Evolutionary conservation across 2,888 invertebrate species (phyloP).

Genomic region (Epicampocera succincta): DNA sequence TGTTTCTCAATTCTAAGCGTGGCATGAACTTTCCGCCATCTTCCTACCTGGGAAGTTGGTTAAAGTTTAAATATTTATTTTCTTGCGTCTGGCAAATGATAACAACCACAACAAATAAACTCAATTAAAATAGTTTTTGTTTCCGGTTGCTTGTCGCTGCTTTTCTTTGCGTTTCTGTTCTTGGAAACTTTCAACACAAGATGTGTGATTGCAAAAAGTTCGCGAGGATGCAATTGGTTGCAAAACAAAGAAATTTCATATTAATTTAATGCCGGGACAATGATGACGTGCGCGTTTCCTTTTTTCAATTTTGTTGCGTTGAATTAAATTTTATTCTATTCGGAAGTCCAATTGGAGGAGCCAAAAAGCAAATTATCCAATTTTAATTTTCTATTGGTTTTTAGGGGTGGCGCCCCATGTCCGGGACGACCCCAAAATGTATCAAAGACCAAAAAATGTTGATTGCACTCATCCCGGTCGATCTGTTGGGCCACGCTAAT

Average conservation of each 20-base stretch:
- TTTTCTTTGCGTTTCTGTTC: neutral
- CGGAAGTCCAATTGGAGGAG: conserved; percentile 42
- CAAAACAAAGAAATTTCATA: conserved; percentile 10
- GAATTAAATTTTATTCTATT: conserved; percentile 31
- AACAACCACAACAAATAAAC: conserved; percentile 61
- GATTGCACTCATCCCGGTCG: conserved; percentile 86
- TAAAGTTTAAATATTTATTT: conserved; percentile 59
- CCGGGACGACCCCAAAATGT: conserved; percentile 91
- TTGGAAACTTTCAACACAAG: conserved; percentile 5
- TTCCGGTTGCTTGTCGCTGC: conserved; percentile 7
- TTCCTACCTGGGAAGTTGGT: conserved; percentile 67
- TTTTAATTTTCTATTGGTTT: conserved; percentile 78
- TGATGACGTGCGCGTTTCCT: conserved; percentile 3
- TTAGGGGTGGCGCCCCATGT: conserved; percentile 81
- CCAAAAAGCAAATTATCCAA: conserved; percentile 82
- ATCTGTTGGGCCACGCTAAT: conserved; percentile 76
- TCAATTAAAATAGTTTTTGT: conserved; percentile 59
- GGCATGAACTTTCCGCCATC: conserved; percentile 61
- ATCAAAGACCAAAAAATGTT: conserved; percentile 89
- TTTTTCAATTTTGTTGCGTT: neutral
- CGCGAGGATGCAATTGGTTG: conserved; percentile 12
- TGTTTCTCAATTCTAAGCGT: conserved; percentile 25
- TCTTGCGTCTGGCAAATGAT: conserved; percentile 52
- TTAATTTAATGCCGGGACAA: neutral
- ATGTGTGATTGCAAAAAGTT: neutral